These are phyloP conservation scores for Dendrophyllia cribrosa DNA, from an alignment of 64 coral and sea anemone species.

Conservation along the genomic window DNA sequence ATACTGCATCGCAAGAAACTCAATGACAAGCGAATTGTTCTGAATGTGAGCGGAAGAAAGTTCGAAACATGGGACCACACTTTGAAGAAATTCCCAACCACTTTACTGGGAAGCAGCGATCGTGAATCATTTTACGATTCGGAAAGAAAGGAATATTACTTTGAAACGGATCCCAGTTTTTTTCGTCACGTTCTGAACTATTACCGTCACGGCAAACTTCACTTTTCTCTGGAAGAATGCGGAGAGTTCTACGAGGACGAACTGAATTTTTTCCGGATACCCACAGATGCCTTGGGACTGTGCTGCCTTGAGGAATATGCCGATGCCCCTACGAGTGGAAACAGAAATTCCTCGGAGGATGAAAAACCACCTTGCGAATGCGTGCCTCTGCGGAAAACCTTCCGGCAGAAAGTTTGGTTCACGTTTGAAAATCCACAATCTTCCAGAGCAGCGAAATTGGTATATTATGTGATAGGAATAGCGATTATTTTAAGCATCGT, in stretches of 20 bases:
- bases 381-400: slow-evolving; percentile 33
- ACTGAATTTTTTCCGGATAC: slow-evolving; percentile 82
- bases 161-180: slow-evolving; percentile 84
- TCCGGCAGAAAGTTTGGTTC: slow-evolving; percentile 75
- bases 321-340: slow-evolving; percentile 15
- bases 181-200: slow-evolving; percentile 94
- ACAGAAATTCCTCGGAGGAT: not conserved
- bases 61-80: slow-evolving; percentile 95
- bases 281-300: slow-evolving; percentile 62
- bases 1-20: slow-evolving; percentile 40
- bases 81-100: slow-evolving; percentile 82
- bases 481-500: slow-evolving; percentile 88
- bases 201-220: slow-evolving; percentile 82
- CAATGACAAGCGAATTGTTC: slow-evolving; percentile 78
- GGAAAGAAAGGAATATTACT: slow-evolving; percentile 75
- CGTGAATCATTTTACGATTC: slow-evolving; percentile 73
- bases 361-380: slow-evolving; percentile 33
- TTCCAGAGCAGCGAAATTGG: slow-evolving; percentile 58
- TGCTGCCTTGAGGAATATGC: slow-evolving; percentile 88
- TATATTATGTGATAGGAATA: slow-evolving; percentile 69
- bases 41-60: slow-evolving; percentile 88
- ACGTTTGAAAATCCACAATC: slow-evolving; percentile 85
- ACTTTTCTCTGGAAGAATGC: slow-evolving; percentile 91
- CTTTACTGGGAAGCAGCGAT: slow-evolving; percentile 71
- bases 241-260: slow-evolving; percentile 84